These are phyloP conservation scores for Rhinella marina DNA, from an alignment of 2,797 vertebrate species.

Conservation along the genomic window DNA sequence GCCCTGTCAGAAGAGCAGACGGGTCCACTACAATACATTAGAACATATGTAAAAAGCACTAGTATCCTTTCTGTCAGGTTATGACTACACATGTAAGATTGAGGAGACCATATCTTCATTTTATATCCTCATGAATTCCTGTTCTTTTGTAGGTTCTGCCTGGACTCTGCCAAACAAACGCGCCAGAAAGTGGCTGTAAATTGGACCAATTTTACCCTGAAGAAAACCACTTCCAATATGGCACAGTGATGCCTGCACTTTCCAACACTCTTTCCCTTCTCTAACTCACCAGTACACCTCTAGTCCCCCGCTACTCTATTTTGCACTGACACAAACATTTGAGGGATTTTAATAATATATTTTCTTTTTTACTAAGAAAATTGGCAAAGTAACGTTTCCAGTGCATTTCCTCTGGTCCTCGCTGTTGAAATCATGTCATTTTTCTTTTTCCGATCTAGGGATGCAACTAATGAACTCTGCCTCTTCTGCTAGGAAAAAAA, in stretches of 20 bases:
- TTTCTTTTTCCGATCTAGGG: not conserved
- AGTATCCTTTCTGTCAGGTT: no score
- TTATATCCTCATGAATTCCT: not conserved
- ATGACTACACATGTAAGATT: no score
- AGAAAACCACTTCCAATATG: conserved; percentile 94
- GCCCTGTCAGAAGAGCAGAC: no score
- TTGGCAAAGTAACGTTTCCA: not conserved
- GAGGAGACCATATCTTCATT: no score
- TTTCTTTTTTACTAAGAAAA: conserved; percentile 1
- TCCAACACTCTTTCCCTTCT: conserved; percentile 17
- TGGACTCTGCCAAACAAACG: conserved; percentile 98
- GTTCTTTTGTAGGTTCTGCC: conserved; percentile 86
- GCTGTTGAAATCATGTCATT: not conserved
- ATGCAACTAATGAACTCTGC: not conserved
- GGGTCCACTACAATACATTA: no score
- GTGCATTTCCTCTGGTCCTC: not conserved
- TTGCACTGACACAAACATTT: conserved; percentile 31
- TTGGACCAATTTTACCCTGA: conserved; percentile 99
- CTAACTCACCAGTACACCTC: conserved; percentile 43
- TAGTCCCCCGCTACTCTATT: conserved; percentile 35
- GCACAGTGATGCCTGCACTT: conserved; percentile 84
- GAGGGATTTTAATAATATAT: conserved; percentile 23
- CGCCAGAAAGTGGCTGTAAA: conserved; percentile 98
- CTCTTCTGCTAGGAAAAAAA: not conserved
- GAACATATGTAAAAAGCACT: no score